A percentile compares a stretch with the other conserved stretches of the same genome.
Conservation (phyloP, 1,140 invertebrate species). For the Palaemon carinicauda region DNA sequence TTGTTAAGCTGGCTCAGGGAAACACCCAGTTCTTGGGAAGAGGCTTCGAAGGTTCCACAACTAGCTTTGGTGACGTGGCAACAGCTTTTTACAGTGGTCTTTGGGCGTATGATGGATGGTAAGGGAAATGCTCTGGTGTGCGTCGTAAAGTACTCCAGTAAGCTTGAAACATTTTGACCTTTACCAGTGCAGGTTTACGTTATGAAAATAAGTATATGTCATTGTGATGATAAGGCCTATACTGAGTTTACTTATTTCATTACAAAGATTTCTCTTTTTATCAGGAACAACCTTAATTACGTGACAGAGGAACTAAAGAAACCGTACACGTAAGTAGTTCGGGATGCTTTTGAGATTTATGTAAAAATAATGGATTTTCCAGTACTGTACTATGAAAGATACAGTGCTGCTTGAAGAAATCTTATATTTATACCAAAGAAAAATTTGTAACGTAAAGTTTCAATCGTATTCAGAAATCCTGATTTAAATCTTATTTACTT, state of each 20-base stretch:
- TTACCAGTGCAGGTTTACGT: no score
- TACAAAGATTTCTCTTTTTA: no score
- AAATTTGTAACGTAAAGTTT: background rate
- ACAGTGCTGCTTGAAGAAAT: no score
- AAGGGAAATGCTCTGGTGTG: no score
- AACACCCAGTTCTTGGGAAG: slow-evolving; percentile 75
- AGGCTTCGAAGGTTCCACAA: slow-evolving; percentile 82
- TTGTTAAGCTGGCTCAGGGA: slow-evolving; percentile 79
- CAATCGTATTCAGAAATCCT: background rate
- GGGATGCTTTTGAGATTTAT: background rate
- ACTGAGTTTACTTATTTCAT: no score
- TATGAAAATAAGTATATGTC: no score
- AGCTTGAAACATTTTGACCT: no score
- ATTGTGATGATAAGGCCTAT: no score
- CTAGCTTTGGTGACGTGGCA: slow-evolving; percentile 77
- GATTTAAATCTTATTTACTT: no score
- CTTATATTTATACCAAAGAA: no score
- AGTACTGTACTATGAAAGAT: no score
- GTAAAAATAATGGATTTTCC: background rate
- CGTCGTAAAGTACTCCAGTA: no score
- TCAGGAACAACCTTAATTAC: slow-evolving; percentile 94
- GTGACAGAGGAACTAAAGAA: slow-evolving; percentile 99
- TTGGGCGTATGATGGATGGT: slow-evolving; percentile 96
- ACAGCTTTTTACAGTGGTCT: slow-evolving; percentile 93
- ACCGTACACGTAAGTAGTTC: slow-evolving; percentile 80